A percentile compares a stretch with the other conserved stretches of the same genome.
phyloP scores from a whole-genome alignment of 2,797 vertebrate species.

The Paedocypris micromegethes region DNA sequence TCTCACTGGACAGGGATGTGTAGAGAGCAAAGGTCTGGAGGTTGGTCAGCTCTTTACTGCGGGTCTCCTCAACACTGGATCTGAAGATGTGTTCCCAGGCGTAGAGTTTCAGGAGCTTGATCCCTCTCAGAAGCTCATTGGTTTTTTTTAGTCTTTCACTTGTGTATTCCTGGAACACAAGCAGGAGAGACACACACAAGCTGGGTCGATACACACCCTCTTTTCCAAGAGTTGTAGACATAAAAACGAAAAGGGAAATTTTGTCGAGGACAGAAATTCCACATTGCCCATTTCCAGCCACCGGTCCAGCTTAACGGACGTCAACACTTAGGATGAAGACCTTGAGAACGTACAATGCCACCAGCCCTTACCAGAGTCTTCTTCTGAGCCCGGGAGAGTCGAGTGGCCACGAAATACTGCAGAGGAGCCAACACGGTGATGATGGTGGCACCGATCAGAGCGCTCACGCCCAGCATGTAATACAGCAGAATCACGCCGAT shows the following conservation, averaged over 20 bases:
- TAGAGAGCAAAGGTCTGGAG: slow-evolving; percentile 90
- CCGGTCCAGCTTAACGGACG: too few relatives aligned
- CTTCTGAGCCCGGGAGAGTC: slow-evolving; percentile 91
- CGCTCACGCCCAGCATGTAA: slow-evolving; percentile 94
- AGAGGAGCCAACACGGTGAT: slow-evolving; percentile 92
- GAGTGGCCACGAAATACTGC: slow-evolving; percentile 97
- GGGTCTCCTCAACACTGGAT: slow-evolving; percentile 84
- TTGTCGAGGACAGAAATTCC: too few relatives aligned
- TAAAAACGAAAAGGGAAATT: too few relatives aligned
- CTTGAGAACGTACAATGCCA: too few relatives aligned
- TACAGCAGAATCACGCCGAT: slow-evolving; percentile 93
- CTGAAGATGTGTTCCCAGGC: slow-evolving; percentile 97
- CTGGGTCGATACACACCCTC: too few relatives aligned
- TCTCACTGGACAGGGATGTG: slow-evolving; percentile 85
- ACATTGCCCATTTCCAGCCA: too few relatives aligned
- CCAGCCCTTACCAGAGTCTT: slow-evolving; percentile 83
- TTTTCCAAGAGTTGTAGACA: too few relatives aligned
- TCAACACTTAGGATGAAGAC: too few relatives aligned
- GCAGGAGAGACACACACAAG: background rate
- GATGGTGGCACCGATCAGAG: slow-evolving; percentile 92
- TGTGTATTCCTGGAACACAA: slow-evolving; percentile 85
- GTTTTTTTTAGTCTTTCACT: slow-evolving; percentile 95
- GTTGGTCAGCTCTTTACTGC: slow-evolving; percentile 89
- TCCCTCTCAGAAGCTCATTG: slow-evolving; percentile 92
- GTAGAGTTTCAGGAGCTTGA: slow-evolving; percentile 95